Evolutionary conservation across 2,888 invertebrate genomes (phyloP).

Genomic region (Lepidonotus clava): DNA sequence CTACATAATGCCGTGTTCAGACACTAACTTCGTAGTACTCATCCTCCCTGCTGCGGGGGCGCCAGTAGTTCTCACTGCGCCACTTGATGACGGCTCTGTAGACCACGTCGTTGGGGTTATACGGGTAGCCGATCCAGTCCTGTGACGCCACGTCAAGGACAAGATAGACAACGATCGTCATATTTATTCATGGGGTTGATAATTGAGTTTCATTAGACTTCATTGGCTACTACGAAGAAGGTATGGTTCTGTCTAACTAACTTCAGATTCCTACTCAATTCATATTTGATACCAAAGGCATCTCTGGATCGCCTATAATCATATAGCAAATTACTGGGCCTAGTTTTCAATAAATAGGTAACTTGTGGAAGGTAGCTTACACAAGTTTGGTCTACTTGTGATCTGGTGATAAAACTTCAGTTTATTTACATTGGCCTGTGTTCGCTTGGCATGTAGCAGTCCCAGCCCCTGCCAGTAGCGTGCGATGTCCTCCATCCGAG

Average conservation of each 20-base stretch:
- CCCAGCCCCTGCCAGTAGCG: constrained; percentile 22
- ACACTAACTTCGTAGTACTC: constrained; percentile 27
- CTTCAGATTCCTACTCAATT: not conserved
- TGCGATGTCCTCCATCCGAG: constrained; percentile 19
- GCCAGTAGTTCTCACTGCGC: constrained; percentile 5
- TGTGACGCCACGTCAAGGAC: not conserved
- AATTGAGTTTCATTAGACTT: too few relatives aligned
- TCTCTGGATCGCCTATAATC: too few relatives aligned
- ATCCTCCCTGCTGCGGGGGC: constrained; percentile 19
- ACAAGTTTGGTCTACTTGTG: too few relatives aligned
- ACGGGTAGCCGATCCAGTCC: constrained; percentile 48
- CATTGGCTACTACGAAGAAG: too few relatives aligned
- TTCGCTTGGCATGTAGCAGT: constrained; percentile 27
- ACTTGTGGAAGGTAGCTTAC: too few relatives aligned
- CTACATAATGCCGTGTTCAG: too few relatives aligned
- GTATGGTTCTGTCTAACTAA: too few relatives aligned
- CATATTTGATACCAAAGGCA: too few relatives aligned
- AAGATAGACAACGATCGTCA: too few relatives aligned
- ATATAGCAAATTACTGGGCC: not conserved
- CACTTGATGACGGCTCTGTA: constrained; percentile 36
- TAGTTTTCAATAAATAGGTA: too few relatives aligned
- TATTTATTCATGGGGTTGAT: too few relatives aligned
- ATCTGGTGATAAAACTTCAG: not conserved
- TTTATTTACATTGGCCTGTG: constrained; percentile 7
- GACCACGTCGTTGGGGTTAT: not conserved